Conservation (phyloP, 2,888 invertebrate species). For the Platycnemis pennipes region DNA sequence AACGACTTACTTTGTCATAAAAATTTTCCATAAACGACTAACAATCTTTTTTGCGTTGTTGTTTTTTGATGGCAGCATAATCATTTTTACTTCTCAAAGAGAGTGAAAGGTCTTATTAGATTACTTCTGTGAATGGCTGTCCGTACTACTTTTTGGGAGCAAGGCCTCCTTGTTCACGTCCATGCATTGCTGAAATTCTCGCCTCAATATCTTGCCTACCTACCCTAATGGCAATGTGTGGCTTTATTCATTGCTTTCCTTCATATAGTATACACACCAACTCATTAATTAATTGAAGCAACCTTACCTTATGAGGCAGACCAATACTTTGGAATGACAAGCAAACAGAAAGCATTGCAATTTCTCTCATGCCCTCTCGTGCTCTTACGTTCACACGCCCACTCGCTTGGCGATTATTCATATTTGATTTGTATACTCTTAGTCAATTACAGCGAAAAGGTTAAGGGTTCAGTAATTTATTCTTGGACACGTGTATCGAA, state of each 20-base stretch:
- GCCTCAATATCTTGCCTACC: not conserved
- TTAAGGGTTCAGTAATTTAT: conserved; percentile 1
- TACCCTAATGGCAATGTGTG: not conserved
- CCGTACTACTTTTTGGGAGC: too few species aligned
- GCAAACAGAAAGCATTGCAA: not conserved
- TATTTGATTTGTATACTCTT: not conserved
- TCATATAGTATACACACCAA: not conserved
- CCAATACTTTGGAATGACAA: not conserved
- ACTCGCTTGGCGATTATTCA: not conserved
- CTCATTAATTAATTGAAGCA: not conserved
- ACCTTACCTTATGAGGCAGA: not conserved
- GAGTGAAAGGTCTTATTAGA: too few species aligned
- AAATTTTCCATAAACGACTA: too few species aligned
- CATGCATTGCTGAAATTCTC: too few species aligned
- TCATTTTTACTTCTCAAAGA: too few species aligned
- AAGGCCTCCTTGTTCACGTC: too few species aligned
- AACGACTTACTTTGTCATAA: too few species aligned
- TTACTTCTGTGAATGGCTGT: too few species aligned
- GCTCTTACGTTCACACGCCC: conserved; percentile 2
- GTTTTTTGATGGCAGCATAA: too few species aligned
- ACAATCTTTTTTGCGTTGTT: too few species aligned
- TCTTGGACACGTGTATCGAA: not conserved
- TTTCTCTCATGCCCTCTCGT: not conserved
- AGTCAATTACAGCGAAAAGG: not conserved
- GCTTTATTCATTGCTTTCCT: not conserved